Base-by-base conservation (phyloP, 2,888 invertebrate genomes). In the Meiosimyza decipiens region DNA sequence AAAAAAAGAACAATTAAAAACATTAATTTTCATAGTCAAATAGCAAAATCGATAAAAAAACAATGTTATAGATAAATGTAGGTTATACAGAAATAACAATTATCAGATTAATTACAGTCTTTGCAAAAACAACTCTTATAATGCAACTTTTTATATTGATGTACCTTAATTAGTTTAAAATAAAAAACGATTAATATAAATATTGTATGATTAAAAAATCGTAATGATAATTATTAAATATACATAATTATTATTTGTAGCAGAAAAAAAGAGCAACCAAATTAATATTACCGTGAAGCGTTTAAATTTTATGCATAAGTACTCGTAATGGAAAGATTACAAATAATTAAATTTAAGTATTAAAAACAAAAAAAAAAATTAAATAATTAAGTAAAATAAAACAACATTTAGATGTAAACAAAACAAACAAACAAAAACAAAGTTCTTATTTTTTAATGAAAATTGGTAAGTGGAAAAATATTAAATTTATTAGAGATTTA, bases 161-260 rank as follows among this genome's bases (percentile, higher is more conserved):
- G 77, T 77, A 76, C 76, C 76, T 78, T 74, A 76, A 78, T 77
- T 75, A 78, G 75, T 76, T 75, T 76, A 76, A 76, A 40, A 28
- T 22, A 51, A 3, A 65, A 28, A 57, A 62, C 54, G 59, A 57
- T 60, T 40, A 70, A 73, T 47, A 66, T 68, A 51, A 51, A 47
- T 60, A 52, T 40, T 68, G 55, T 33, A 64, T 65, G 18, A 64
- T 65, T 65, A 57, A 65, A 28, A n/a, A 57, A 57, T 18, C 6
- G 22, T 12, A 28, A 57, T 22, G 57, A 16, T 22, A 16, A 57
- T 73, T 75, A 77, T 76, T 76, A 75, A 75, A 74, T 75, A 76
- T 74, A 77, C 73, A 73, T 40, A 40, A 40, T 40, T 40, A 40
- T 40, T 40, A 40, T 40, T 40, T 40, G 9, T 5, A 60, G 33